Evolutionary conservation across 2,797 vertebrate species (phyloP).

Genomic region (Gymnoscopelus braueri): DNA sequence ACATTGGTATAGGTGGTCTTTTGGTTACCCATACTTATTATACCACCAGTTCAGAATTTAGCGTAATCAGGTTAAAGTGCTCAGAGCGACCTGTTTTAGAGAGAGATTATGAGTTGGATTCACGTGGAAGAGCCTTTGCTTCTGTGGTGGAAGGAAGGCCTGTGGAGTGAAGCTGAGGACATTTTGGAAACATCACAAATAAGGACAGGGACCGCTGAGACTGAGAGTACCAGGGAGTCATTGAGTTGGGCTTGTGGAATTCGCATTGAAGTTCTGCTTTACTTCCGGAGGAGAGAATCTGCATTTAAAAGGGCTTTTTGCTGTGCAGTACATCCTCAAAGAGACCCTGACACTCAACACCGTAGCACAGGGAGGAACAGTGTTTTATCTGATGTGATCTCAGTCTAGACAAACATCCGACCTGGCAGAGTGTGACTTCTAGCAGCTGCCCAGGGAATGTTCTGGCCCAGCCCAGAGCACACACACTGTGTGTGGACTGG

Average conservation of each 20-base stretch:
- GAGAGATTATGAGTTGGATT: no score
- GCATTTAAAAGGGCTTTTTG: conserved; percentile 36
- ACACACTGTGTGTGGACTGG: conserved; percentile 15
- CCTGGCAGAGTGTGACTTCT: conserved; percentile 54
- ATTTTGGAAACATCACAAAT: conserved; percentile 31
- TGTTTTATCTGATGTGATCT: conserved; percentile 67
- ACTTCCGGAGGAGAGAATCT: conserved; percentile 30
- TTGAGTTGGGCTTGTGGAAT: conserved; percentile 29
- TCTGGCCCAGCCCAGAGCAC: conserved; percentile 20
- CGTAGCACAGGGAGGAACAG: conserved; percentile 26
- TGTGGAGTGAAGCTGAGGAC: conserved; percentile 28
- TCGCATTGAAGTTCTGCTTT: conserved; percentile 35
- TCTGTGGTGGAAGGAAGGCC: background rate
- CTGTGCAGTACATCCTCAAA: conserved; percentile 27
- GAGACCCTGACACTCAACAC: conserved; percentile 40
- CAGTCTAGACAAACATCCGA: conserved; percentile 71
- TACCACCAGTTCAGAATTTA: no score
- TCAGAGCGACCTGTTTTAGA: no score
- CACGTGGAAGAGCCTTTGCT: no score
- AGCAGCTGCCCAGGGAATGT: conserved; percentile 62
- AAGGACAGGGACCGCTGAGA: conserved; percentile 1
- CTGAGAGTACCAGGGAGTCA: conserved; percentile 1
- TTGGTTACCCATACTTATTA: no score
- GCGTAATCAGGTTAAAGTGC: no score
- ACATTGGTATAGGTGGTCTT: no score